Evolutionary conservation across 2,888 invertebrate species (phyloP).

Genomic region (Megamerina dolium): DNA sequence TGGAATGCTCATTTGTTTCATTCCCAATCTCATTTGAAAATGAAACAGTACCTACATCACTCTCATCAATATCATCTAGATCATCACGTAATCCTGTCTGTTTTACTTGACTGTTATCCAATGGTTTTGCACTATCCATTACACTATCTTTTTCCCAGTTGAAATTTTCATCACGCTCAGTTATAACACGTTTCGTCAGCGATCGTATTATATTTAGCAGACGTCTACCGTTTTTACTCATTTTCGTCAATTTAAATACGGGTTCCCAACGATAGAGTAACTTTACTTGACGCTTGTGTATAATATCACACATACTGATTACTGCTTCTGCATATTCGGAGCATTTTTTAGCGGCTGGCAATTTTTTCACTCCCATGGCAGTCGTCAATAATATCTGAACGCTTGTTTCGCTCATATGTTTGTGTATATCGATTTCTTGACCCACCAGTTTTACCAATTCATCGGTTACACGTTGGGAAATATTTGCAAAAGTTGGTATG

Average conservation of each 20-base stretch:
- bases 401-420: slow-evolving; percentile 73
- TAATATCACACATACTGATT: slow-evolving; percentile 79
- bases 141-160: slow-evolving; percentile 35
- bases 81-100: slow-evolving; percentile 63
- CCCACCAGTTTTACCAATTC: slow-evolving; percentile 57
- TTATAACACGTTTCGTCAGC: slow-evolving; percentile 63
- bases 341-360: slow-evolving; percentile 61
- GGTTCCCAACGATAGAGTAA: slow-evolving; percentile 66
- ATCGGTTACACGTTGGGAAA: slow-evolving; percentile 63
- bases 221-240: slow-evolving; percentile 62
- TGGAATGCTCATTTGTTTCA: slow-evolving; percentile 3
- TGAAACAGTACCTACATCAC: slow-evolving; percentile 67
- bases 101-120: neutral
- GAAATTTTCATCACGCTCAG: slow-evolving; percentile 59
- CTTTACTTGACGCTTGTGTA: slow-evolving; percentile 71
- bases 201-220: slow-evolving; percentile 67
- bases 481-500: slow-evolving; percentile 68
- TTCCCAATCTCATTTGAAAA: too few species aligned
- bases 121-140: slow-evolving; percentile 28
- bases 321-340: slow-evolving; percentile 79
- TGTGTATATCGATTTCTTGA: slow-evolving; percentile 69
- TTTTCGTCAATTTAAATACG: slow-evolving; percentile 63
- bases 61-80: slow-evolving; percentile 73
- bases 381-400: slow-evolving; percentile 76
- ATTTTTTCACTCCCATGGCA: slow-evolving; percentile 76